Base-by-base conservation (phyloP, 2,113 vertebrate species). In the Zootoca vivipara region DNA sequence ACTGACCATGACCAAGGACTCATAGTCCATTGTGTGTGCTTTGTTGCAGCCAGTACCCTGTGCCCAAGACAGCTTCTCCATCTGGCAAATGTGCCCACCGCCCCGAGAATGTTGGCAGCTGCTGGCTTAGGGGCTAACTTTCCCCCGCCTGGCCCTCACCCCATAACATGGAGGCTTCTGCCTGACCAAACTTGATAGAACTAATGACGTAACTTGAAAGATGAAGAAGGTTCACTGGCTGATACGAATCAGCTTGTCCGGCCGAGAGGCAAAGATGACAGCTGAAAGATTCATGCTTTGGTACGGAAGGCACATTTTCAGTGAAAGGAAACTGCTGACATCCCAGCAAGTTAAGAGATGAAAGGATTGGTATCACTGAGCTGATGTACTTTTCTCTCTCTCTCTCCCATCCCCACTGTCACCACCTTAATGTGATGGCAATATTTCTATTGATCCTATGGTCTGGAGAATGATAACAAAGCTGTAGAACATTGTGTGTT, bases 331-430 rank as follows among this genome's bases (percentile, higher is more conserved):
- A 90, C 78, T 78, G 67, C 52, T 85, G 85, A 30, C 92, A 87
- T 82, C 70, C 88, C 73, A 35, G 30, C 0, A 87, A 91, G 70
- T 67, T 87, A 78, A 84, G 90, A 93, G 89, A 79, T 87, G 80
- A 89, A 92, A 89, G 86, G 73, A 20, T 82, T 75, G 58, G 78
- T 78, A 87, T 90, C 88, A 90, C 64, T 91, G 78, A 90, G 30
- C 56, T 40, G 62, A 58, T 67, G 58, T 42, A 13, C 28, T 67
- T 40, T 65, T n/a, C 0, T 1, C 67, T 26, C 30, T 26, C 30
- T 20, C 72, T 52, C 46, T 52, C 13, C 16, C 33, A n/a, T 16
- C 35, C 35, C 15, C 13, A 9, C 30, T 16, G 7, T 35, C 33
- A 73, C 90, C 30, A 74, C 85, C 69, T 87, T 16, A 77, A 87